phyloP scores from a whole-genome alignment of 1,140 invertebrate species.

The Drosophila kanapiae region DNA sequence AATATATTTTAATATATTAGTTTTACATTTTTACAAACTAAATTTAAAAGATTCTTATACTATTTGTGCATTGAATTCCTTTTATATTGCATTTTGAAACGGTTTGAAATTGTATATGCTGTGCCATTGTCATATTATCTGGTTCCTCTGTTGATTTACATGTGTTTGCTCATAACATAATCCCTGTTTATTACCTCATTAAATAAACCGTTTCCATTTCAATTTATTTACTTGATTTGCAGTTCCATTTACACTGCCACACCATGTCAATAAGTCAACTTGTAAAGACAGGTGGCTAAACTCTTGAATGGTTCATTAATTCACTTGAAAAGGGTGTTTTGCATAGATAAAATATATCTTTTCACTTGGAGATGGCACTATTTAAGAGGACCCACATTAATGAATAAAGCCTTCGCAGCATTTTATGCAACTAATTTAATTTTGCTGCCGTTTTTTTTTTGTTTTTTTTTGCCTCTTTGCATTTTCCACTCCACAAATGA shows the following conservation, averaged over 20 bases:
- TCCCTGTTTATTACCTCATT: slow-evolving; percentile 36
- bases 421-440: slow-evolving; percentile 63
- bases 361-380: slow-evolving; percentile 3
- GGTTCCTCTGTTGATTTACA: not conserved
- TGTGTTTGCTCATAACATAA: slow-evolving; percentile 14
- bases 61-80: not conserved
- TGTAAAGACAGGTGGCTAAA: not conserved
- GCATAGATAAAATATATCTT: slow-evolving; percentile 15
- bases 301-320: slow-evolving; percentile 5
- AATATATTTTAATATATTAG: not conserved
- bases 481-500: slow-evolving; percentile 35
- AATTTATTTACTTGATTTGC: slow-evolving; percentile 40
- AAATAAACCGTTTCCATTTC: slow-evolving; percentile 50
- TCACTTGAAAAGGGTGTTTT: slow-evolving; percentile 6
- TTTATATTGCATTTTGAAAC: not conserved
- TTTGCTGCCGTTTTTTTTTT: slow-evolving; percentile 19
- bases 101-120: too few species aligned
- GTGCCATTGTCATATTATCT: not conserved
- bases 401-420: slow-evolving; percentile 34
- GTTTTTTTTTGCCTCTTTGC: not conserved
- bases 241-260: not conserved
- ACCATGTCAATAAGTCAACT: slow-evolving; percentile 21
- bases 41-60: not conserved
- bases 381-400: slow-evolving; percentile 12
- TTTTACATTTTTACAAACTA: too few species aligned